Base-by-base conservation (phyloP, 2,797 vertebrate species). In the Taeniopygia guttata region DNA sequence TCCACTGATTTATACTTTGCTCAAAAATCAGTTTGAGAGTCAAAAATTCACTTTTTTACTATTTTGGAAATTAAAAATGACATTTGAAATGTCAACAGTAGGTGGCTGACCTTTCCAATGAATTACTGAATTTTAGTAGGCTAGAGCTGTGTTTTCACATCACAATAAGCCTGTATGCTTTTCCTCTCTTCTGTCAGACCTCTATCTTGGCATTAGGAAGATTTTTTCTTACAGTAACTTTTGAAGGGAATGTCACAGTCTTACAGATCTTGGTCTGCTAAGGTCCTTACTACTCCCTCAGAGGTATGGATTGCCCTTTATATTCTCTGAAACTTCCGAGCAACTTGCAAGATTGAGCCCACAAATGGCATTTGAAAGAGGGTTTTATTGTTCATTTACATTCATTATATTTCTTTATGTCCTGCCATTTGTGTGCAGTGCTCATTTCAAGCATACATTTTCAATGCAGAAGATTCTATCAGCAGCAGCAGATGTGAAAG, bases 401-500 rank as follows among this genome's bases (percentile, higher is more conserved):
- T 84, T 89, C 59, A 76, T 78, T 68, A n/a, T 32, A 89, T 83
- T 86, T 92, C 66, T 70, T 87, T 92, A 92, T 86, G 38, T 52
- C 51, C 22, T 79, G 80, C 17, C 14, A 40, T 72, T 95, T 56
- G 19, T 78, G 73, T 43, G 11, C 64, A 95, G 36, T 0, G 6
- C 27, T 84, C 38, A 36, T 86, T 82, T 90, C 77, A 84, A 80
- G 51, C 56, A 29, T 9, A 16, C 43, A 60, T 91, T 94, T 96
- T 75, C 66, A 82, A 46, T 38, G 30, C 20, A 84, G 59, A 83
- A 89, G 66, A 91, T 75, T 87, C 30, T 48, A 42, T 43, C 75
- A 93, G 38, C 48, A 77, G 64, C 38, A 95, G 60, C 73, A 92
- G 54, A 93, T 94, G 77, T 93, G 91, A 95, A 64, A 36, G 72